These are phyloP conservation scores for Actinemys pallida DNA, from an alignment of 2,113 vertebrate genomes.

Conservation along the genomic window DNA sequence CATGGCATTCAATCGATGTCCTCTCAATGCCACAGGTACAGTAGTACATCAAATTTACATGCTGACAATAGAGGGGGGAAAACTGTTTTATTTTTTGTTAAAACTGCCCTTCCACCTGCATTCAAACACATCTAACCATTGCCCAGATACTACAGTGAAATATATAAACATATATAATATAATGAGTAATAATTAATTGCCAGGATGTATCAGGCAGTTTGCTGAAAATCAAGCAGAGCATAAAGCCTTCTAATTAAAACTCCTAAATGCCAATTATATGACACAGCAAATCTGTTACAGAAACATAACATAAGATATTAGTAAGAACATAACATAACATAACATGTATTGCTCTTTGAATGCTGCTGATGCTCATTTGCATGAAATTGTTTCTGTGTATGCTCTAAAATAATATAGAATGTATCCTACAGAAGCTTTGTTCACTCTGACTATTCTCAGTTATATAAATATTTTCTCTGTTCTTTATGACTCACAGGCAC, in stretches of 20 bases:
- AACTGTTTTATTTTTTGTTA: background rate
- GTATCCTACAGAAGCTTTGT: background rate
- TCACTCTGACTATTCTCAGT: slow-evolving; percentile 30
- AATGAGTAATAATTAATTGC: background rate
- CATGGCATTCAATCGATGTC: slow-evolving; percentile 96
- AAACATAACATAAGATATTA: background rate
- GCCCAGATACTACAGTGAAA: background rate
- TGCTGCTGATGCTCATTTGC: background rate
- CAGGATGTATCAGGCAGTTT: background rate
- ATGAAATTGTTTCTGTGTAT: background rate
- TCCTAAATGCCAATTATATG: background rate
- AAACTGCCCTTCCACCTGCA: background rate
- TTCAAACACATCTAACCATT: background rate
- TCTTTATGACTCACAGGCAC: slow-evolving; percentile 89
- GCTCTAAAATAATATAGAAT: background rate
- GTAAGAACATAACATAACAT: background rate
- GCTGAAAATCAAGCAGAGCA: slow-evolving; percentile 13
- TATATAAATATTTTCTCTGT: slow-evolving; percentile 75
- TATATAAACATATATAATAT: background rate
- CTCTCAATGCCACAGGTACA: slow-evolving; percentile 97
- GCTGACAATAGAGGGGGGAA: background rate
- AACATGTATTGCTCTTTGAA: background rate
- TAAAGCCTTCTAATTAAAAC: background rate
- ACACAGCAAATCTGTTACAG: background rate
- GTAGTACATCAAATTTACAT: background rate